A percentile compares a stretch with the other conserved stretches of the same genome.
Evolutionary conservation across 1,140 invertebrate genomes (phyloP).

Genomic region (Nephila pilipes): DNA sequence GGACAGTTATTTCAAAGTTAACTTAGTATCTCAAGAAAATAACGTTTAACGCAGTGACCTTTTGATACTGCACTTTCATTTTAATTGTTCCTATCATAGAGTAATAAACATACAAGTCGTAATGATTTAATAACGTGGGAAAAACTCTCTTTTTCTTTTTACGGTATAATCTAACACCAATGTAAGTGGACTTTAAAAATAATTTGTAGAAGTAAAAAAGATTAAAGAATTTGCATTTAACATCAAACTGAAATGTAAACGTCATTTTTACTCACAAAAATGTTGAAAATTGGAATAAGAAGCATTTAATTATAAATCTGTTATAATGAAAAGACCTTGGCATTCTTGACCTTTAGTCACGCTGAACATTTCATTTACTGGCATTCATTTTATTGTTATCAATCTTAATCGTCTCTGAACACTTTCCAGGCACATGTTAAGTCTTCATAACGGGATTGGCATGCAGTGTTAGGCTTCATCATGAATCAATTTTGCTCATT

Average conservation of each 20-base stretch:
- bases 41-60: no score
- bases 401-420: not conserved
- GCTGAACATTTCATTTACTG: not conserved
- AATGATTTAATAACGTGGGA: no score
- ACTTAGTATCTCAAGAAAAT: no score
- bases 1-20: no score
- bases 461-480: not conserved
- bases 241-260: not conserved
- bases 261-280: not conserved
- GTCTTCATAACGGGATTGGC: not conserved
- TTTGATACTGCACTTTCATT: no score
- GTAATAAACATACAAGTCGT: no score
- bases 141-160: no score
- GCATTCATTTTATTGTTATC: not conserved
- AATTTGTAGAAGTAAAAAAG: no score
- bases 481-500: slow-evolving; percentile 32
- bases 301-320: not conserved
- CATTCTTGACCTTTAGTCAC: not conserved
- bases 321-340: not conserved
- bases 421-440: not conserved
- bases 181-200: no score
- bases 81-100: no score
- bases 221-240: not conserved
- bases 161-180: no score
- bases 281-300: not conserved